phyloP scores from a whole-genome alignment of 53 echinoderm and acorn worm genomes.

The Mesocentrotus franciscanus region DNA sequence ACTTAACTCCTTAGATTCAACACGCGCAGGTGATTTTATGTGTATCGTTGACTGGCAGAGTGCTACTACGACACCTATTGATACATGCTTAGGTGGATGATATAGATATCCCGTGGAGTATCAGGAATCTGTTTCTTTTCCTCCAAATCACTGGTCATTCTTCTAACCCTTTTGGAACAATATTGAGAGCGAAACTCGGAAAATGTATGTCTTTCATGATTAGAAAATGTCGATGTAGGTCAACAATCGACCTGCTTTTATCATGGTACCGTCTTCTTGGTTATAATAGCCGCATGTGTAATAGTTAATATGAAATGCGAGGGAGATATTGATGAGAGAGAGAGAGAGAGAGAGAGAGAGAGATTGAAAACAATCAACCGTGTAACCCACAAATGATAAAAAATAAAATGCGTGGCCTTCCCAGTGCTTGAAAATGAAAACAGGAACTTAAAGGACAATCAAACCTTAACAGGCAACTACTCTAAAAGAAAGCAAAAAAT shows the following conservation, averaged over 20 bases:
- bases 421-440: too few relatives aligned
- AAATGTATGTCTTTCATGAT: background rate
- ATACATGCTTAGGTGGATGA: background rate
- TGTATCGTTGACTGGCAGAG: background rate
- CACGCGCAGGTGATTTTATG: background rate
- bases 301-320: too few relatives aligned
- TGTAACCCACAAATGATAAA: too few relatives aligned
- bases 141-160: background rate
- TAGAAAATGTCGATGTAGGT: background rate
- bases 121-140: background rate
- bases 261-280: background rate
- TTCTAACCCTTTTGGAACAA: background rate
- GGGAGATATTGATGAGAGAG: too few relatives aligned
- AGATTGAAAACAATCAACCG: too few relatives aligned
- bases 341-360: too few relatives aligned
- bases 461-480: too few relatives aligned
- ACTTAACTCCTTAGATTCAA: background rate
- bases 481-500: too few relatives aligned
- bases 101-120: background rate
- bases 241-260: background rate
- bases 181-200: background rate
- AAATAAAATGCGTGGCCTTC: too few relatives aligned
- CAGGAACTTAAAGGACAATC: too few relatives aligned
- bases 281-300: background rate
- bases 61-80: constrained; percentile 8